Conservation (phyloP, 2,797 vertebrate genomes). For the Petrocephalus sullivani region DNA sequence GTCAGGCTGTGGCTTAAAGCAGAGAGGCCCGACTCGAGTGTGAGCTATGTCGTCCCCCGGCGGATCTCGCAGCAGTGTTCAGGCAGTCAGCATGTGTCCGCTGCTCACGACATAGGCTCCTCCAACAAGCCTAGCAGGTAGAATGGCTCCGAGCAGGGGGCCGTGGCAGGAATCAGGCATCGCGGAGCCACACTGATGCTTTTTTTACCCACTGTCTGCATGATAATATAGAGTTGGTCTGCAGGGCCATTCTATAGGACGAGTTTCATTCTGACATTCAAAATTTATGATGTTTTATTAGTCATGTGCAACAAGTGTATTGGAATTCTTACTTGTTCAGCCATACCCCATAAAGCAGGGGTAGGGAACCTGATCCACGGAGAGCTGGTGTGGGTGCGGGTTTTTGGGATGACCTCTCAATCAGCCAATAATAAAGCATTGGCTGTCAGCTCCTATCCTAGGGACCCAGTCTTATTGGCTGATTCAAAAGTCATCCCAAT, state of each 20-base stretch:
- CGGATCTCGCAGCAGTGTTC: neutral
- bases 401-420: too few species aligned
- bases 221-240: neutral
- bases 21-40: neutral
- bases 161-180: neutral
- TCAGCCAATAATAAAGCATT: too few species aligned
- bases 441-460: too few species aligned
- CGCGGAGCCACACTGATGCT: neutral
- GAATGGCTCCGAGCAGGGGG: neutral
- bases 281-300: neutral
- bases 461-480: too few species aligned
- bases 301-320: neutral
- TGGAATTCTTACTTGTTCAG: neutral
- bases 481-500: too few species aligned
- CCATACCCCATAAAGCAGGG: neutral
- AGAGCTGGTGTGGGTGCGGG: too few species aligned
- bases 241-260: neutral
- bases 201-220: neutral
- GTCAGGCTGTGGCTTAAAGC: neutral
- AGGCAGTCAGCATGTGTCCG: neutral
- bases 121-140: neutral
- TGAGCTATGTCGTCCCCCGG: neutral
- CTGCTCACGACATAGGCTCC: neutral
- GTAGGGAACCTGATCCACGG: too few species aligned
- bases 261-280: neutral